A percentile compares a stretch with the other conserved stretches of the same genome.
phyloP scores from a whole-genome alignment of 2,113 vertebrate species.

The Zingel zingel region DNA sequence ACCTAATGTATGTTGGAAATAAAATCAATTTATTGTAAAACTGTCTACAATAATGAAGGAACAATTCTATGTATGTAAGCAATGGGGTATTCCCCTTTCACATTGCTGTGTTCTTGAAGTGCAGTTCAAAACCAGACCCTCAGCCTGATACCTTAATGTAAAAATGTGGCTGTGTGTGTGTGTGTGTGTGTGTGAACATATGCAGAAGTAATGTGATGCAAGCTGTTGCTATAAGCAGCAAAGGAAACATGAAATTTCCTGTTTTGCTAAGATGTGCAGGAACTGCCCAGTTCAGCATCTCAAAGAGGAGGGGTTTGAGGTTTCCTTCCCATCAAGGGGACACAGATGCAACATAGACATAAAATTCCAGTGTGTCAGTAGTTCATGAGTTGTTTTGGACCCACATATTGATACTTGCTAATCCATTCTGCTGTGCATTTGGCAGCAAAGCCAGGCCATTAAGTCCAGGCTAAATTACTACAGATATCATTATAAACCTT shows the following conservation, averaged over 20 bases:
- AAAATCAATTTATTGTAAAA: slow-evolving; percentile 23
- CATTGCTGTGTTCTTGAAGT: neutral
- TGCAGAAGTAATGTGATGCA: slow-evolving; percentile 82
- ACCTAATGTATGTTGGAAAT: slow-evolving; percentile 17
- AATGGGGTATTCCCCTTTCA: neutral
- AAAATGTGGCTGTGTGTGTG: slow-evolving; percentile 43
- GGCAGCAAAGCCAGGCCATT: neutral
- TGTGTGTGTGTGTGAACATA: slow-evolving; percentile 41
- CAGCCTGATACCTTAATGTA: slow-evolving; percentile 36
- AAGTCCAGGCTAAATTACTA: neutral
- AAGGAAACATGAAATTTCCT: slow-evolving; percentile 89
- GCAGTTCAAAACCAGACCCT: slow-evolving; percentile 37
- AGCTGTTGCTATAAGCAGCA: slow-evolving; percentile 82
- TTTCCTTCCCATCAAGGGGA: slow-evolving; percentile 66
- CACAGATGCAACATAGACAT: slow-evolving; percentile 34
- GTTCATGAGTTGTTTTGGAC: neutral
- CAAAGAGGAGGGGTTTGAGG: slow-evolving; percentile 68
- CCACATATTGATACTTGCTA: no score
- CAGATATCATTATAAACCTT: neutral
- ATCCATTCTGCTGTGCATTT: neutral
- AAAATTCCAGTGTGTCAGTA: slow-evolving; percentile 21
- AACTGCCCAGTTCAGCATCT: slow-evolving; percentile 84
- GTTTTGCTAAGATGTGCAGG: slow-evolving; percentile 85
- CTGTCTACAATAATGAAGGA: neutral
- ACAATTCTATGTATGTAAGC: neutral